These are phyloP conservation scores for Thyatira batis DNA, from an alignment of 2,888 invertebrate genomes.

Conservation along the genomic window DNA sequence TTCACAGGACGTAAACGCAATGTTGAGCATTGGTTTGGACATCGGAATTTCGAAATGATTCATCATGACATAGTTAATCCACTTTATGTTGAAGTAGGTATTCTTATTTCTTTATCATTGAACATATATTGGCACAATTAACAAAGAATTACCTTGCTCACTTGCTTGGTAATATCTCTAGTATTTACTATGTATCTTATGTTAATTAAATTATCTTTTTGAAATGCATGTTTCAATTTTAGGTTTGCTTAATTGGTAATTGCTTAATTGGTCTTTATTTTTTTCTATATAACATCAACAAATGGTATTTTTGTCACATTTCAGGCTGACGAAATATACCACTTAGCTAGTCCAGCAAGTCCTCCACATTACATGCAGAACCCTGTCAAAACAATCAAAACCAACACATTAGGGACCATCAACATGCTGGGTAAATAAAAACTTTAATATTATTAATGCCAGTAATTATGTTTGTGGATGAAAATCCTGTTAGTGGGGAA, in stretches of 20 bases:
- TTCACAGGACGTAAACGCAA: constrained; percentile 98
- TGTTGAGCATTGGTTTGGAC: constrained; percentile 99
- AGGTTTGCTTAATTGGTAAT: no score
- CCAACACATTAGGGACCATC: constrained; percentile 97
- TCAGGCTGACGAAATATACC: constrained; percentile 97
- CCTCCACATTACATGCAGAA: constrained; percentile 99
- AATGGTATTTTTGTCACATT: constrained; percentile 21
- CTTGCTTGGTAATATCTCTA: no score
- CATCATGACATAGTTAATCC: constrained; percentile 99
- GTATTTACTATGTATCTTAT: no score
- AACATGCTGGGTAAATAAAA: constrained; percentile 93
- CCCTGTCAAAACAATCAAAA: constrained; percentile 99
- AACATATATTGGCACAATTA: no score
- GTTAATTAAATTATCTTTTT: no score
- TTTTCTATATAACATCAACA: background rate
- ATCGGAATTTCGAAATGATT: constrained; percentile 98
- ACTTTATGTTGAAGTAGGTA: constrained; percentile 91
- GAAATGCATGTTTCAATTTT: no score
- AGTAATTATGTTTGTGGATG: no score
- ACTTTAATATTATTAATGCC: background rate
- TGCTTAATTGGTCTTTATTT: constrained; percentile 4
- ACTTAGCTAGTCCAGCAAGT: constrained; percentile 98
- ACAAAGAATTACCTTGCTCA: no score
- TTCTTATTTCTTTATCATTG: background rate
- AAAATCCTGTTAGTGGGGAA: no score